Evolutionary conservation across 2,888 invertebrate species (phyloP), one percentile per base, ranked within the genome.

Genomic region (Cremastinae sp.): DNA sequence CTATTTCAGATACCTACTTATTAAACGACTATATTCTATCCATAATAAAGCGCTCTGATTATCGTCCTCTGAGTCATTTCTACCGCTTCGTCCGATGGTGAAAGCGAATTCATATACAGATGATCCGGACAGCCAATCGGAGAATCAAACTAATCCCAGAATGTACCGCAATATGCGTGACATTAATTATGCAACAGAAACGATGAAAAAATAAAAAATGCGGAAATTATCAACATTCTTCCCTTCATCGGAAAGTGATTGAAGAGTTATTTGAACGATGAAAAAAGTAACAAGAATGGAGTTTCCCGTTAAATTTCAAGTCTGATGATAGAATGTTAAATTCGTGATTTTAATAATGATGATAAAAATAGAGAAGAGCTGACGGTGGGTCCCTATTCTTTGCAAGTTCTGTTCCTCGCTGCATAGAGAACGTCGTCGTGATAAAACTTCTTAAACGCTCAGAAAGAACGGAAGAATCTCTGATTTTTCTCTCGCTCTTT

Each of bases 381-480:
- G 10, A 0, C 14, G n/a, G n/a, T n/a, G n/a, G n/a, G 35, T 10
- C 35, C 18, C 16, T 35, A 22, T 16, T 47, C 35, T 35, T n/a
- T 35, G 12, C 47, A 43, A n/a, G 3, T 28, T 49, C 18, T 64
- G 12, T 51, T 5, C n/a, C 10, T 47, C 35, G 14, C n/a, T 14
- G n/a, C 22, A 10, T 39, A 8, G 9, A 4, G 39, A 10, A 8
- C 18, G 35, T 28, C n/a, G n/a, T 22, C 12, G 41, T 53, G 45
- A 61, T 61, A 18, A 37, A 71, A 64, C 47, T 71, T 71, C 16
- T 56, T 58, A 64, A 64, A 64, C 71, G 64, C 56, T 39, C n/a
- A n/a, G 64, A 49, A 39, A 64, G 53, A 58, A 18, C 22, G 64
- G 51, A 65, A 35, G 41, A 72, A 71, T 55, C 53, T 61, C 53